Evolutionary conservation across 2,797 vertebrate species (phyloP), one percentile per base, ranked within the genome.

Genomic region (Manis pentadactyla): DNA sequence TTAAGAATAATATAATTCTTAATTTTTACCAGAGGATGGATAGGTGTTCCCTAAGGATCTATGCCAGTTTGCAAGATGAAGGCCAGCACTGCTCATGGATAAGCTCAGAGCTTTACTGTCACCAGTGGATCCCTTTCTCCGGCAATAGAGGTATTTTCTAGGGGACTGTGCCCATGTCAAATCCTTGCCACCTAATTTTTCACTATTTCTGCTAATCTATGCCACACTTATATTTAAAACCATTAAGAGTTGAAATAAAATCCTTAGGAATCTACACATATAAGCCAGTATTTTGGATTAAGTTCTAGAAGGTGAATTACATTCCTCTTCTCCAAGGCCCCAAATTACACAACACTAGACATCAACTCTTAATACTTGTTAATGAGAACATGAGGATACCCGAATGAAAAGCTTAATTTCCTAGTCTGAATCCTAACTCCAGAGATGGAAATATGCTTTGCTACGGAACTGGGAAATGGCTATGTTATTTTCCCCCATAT

Each of bases 261-360:
- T 66, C 3, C 55, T 51, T 71, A n/a, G 68, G 46, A 55, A 77
- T 83, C 37, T 31, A 64, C 15, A 51, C 17, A 31, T 10, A 46
- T 3, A 91, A 46, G 55, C 8, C 2, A 74, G 34, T 18, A 93
- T 51, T 84, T 94, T 66, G 13, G 46, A 79, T 53, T 49, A 53
- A 61, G 51, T 73, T 89, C 55, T 77, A 59, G 71, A 83, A 93
- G n/a, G 34, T 81, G 34, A 91, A 71, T 37, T 79, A 59, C 5
- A 29, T 68, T 63, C 5, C 17, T 66, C 29, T 74, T 88, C 85
- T 39, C 69, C 19, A 23, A 51, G 81, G 75, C 34, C 74, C 37
- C 74, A 95, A 92, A 83, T 21, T 49, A 83, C 93, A 94, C 39
- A 95, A n/a, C 57, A 49, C 42, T 91, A 87, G 37, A 84, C 75